Percentiles rank a stretch among this genome's conserved stretches.
Evolutionary conservation across 2,888 invertebrate species (phyloP).

Genomic region (Diaphora mendica): DNA sequence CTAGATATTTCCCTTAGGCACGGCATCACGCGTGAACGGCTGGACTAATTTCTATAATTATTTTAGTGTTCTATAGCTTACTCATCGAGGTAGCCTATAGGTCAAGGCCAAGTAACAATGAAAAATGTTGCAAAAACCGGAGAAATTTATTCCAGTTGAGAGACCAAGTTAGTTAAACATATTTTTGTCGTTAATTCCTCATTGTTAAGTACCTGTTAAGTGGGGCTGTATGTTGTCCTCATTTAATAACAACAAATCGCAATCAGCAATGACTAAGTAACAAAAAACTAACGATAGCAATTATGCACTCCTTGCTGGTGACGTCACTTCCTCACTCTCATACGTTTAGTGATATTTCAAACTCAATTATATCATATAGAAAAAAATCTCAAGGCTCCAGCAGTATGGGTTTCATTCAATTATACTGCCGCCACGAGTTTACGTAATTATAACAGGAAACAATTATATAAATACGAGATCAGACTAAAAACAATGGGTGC

Average conservation of each 20-base stretch:
- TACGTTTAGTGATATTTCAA: not conserved
- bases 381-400: constrained; percentile 1
- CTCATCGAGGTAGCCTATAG: too few relatives aligned
- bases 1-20: too few relatives aligned
- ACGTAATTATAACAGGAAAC: constrained; percentile 8
- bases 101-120: too few relatives aligned
- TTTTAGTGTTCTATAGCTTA: too few relatives aligned
- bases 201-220: not conserved
- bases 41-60: too few relatives aligned
- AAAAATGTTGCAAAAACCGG: too few relatives aligned
- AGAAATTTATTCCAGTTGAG: too few relatives aligned
- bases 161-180: not conserved
- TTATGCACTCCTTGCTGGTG: not conserved
- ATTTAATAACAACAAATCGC: not conserved
- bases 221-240: not conserved
- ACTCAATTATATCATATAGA: not conserved
- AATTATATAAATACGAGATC: constrained; percentile 6
- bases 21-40: too few relatives aligned
- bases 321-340: not conserved
- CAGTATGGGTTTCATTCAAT: constrained; percentile 2
- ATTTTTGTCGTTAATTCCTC: not conserved
- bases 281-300: not conserved
- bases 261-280: not conserved
- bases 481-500: constrained; percentile 6
- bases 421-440: constrained; percentile 1